phyloP scores from a whole-genome alignment of 2,113 vertebrate species.

The Lipotes vexillifer region DNA sequence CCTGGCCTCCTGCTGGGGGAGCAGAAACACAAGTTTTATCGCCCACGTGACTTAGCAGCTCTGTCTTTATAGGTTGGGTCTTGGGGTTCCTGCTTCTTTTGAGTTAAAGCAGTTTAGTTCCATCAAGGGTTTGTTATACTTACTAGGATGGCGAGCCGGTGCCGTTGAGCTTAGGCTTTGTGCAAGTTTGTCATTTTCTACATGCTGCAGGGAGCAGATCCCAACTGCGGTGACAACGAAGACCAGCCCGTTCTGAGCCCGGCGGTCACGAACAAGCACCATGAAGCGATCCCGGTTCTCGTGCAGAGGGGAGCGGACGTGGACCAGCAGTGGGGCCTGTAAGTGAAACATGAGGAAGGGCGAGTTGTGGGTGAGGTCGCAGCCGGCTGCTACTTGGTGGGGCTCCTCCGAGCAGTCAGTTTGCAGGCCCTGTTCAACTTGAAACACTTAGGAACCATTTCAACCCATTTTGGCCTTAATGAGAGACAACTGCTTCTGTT shows the following conservation, averaged over 20 bases:
- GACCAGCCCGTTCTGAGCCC: conserved; percentile 75
- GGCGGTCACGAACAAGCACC: conserved; percentile 82
- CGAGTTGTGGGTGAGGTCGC: background rate
- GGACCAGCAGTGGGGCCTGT: conserved; percentile 86
- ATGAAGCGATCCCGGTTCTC: conserved; percentile 80
- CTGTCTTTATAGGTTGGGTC: background rate
- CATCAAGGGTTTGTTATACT: background rate
- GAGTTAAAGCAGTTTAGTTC: background rate
- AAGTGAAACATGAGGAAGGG: conserved; percentile 49
- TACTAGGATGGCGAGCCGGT: background rate
- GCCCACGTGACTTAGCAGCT: background rate
- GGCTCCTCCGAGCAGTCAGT: background rate
- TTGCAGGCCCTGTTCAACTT: background rate
- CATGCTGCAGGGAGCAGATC: conserved; percentile 85
- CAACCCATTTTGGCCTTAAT: background rate
- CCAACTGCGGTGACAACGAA: conserved; percentile 76
- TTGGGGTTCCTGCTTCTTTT: background rate
- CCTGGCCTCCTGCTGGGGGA: background rate
- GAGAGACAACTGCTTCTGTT: background rate
- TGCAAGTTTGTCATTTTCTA: background rate
- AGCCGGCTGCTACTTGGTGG: background rate
- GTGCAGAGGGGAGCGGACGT: conserved; percentile 84
- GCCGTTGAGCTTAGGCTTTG: background rate
- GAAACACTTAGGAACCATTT: background rate
- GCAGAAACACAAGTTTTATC: background rate